Conservation (phyloP, 2,797 vertebrate genomes). For the Clarias laeviceps region DNA sequence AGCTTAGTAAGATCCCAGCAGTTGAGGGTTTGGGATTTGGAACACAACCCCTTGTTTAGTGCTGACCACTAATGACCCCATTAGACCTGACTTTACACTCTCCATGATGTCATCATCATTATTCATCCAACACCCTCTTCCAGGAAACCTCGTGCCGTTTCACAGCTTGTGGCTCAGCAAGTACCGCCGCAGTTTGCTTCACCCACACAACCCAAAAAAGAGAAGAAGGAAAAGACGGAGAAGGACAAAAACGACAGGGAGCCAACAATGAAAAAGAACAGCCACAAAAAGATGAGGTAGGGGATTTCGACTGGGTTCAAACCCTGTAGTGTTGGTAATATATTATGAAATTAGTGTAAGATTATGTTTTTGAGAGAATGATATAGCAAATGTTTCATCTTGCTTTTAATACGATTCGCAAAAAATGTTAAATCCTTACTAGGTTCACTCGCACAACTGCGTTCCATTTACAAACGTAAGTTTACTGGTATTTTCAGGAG, state of each 20-base stretch:
- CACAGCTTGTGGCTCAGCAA: conserved; percentile 97
- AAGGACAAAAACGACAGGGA: conserved; percentile 96
- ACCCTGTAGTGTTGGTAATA: background rate
- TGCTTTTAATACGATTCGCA: background rate
- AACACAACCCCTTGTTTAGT: conserved; percentile 43
- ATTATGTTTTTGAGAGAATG: background rate
- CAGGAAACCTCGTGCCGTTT: conserved; percentile 99
- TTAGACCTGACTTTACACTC: conserved; percentile 45
- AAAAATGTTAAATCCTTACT: background rate
- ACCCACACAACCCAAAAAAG: conserved; percentile 97
- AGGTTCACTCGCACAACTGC: background rate
- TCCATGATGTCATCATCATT: conserved; percentile 52
- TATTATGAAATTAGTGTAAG: background rate
- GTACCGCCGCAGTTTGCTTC: conserved; percentile 97
- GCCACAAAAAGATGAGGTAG: conserved; percentile 99
- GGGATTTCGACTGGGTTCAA: conserved; percentile 15
- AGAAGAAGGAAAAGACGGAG: conserved; percentile 96
- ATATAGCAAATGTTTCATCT: background rate
- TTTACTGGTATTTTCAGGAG: background rate
- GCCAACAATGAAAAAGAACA: conserved; percentile 94
- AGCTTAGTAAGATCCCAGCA: conserved; percentile 23
- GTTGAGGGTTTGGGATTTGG: conserved; percentile 41
- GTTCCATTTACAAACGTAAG: background rate
- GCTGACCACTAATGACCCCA: conserved; percentile 51
- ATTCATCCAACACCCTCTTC: conserved; percentile 47